phyloP scores from a whole-genome alignment of 1,140 invertebrate species.

The Lucilia cuprina region DNA sequence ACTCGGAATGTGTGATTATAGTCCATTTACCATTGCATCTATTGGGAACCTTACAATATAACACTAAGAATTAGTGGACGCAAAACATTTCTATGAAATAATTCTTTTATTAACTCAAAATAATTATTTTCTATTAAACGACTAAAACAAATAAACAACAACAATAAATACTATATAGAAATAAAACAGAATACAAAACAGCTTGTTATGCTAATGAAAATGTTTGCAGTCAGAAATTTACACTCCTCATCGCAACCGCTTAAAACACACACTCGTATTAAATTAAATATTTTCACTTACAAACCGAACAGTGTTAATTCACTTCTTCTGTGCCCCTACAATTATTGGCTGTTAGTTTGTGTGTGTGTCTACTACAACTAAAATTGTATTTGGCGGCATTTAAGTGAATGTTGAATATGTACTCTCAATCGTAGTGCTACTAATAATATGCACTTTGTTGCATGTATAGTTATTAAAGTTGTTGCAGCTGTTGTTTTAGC shows the following conservation, averaged over 20 bases:
- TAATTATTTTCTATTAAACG: too few relatives aligned
- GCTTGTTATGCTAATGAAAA: conserved; percentile 10
- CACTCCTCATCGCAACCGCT: background rate
- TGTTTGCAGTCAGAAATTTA: conserved; percentile 8
- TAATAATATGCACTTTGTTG: background rate
- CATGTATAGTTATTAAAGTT: background rate
- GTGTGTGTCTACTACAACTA: background rate
- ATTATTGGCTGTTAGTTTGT: background rate
- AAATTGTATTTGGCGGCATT: background rate
- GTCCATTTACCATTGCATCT: too few relatives aligned
- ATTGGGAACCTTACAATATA: too few relatives aligned
- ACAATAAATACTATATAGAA: background rate
- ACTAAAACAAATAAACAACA: too few relatives aligned
- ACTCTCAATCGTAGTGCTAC: too few relatives aligned
- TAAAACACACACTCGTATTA: background rate
- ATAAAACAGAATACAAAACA: background rate
- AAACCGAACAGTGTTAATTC: background rate
- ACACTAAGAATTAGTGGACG: too few relatives aligned
- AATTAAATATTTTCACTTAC: background rate
- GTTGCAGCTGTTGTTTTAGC: conserved; percentile 16
- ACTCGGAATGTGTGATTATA: too few relatives aligned
- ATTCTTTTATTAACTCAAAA: too few relatives aligned
- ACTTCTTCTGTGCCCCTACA: background rate
- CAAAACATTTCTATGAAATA: too few relatives aligned
- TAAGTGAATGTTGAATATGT: background rate